Base-by-base conservation (phyloP, 2,888 invertebrate genomes). In the Eudemis profundana region DNA sequence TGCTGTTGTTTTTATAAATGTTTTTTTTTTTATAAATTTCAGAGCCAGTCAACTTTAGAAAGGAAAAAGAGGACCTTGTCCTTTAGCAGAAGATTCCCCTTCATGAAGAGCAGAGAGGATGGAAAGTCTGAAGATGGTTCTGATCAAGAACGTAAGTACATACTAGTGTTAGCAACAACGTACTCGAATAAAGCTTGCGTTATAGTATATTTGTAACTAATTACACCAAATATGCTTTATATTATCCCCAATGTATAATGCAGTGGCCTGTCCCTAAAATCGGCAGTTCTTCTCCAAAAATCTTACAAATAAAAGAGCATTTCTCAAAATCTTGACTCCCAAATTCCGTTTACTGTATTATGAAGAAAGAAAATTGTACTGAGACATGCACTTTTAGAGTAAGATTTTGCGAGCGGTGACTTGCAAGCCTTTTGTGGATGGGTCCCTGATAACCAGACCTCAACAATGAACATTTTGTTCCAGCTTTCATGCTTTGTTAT, bases 71-170 rank as follows among this genome's bases (percentile, higher is more conserved):
- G 99, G 92, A 99, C 99, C 83, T 96, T 99, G 81, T 98, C 98
- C 66, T 99, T 99, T 93, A 98, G 98, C 83, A 95, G 99, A 88
- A 98, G 97, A 90, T 99, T 99, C 92, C 99, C 99, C 40, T 99
- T 99, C 93, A 99, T 99, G 97, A 99, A 99, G 94, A 98, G 98
- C 93, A 98, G 98, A 93, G 99, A 99, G 88, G 98, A 98, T 84
- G 93, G 92, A 76, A 98, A 98, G 90, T 97, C 97, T 59, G 98
- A 98, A 91, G 98, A 99, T 83, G 97, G 98, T 85, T 98, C 98
- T 76, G 98, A 98, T 85, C 98, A 97, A 94, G 98, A 98, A 96
- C 98, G 98, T 98, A 95, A 97, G 98, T 96, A 81, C 59, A 98
- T 96, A 81, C 59, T 7, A 19, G 1, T 8, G 23, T 14, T 2